phyloP scores from a whole-genome alignment of 2,113 vertebrate species.

The Tragulus kanchil region DNA sequence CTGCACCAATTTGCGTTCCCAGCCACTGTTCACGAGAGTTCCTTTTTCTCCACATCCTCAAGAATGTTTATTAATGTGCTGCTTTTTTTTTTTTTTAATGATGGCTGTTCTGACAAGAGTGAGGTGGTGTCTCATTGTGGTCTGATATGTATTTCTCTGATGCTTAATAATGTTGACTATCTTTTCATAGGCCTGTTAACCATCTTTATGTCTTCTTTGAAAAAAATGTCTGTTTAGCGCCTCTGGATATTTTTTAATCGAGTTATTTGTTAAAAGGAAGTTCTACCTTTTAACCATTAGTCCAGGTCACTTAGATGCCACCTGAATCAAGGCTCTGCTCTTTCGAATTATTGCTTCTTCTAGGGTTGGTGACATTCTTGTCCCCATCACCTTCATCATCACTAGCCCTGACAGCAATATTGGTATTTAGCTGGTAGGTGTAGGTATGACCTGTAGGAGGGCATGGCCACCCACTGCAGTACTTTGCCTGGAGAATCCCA shows the following conservation, averaged over 20 bases:
- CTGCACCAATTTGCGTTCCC: not conserved
- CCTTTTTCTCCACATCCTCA: not conserved
- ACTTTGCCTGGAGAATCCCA: too few relatives aligned
- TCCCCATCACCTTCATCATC: not conserved
- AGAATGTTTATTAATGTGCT: not conserved
- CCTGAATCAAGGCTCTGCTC: not conserved
- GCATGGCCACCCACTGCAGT: too few relatives aligned
- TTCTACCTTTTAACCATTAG: not conserved
- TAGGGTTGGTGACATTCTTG: rapidly evolving
- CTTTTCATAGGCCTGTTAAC: not conserved
- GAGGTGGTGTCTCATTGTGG: not conserved
- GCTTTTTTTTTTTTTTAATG: not conserved
- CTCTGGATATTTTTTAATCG: not conserved
- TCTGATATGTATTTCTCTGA: not conserved
- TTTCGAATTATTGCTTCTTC: not conserved
- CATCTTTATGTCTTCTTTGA: not conserved
- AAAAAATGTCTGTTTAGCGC: not conserved
- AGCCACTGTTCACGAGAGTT: not conserved
- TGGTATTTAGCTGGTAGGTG: not conserved
- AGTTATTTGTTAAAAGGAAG: not conserved
- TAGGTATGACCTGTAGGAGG: not conserved
- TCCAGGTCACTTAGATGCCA: not conserved
- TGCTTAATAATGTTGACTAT: not conserved
- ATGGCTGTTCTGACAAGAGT: not conserved
- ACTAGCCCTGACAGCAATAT: not conserved